A percentile compares a stretch with the other conserved stretches of the same genome.
Evolutionary conservation across 2,113 vertebrate species (phyloP).

Genomic region (Struthio camelus): DNA sequence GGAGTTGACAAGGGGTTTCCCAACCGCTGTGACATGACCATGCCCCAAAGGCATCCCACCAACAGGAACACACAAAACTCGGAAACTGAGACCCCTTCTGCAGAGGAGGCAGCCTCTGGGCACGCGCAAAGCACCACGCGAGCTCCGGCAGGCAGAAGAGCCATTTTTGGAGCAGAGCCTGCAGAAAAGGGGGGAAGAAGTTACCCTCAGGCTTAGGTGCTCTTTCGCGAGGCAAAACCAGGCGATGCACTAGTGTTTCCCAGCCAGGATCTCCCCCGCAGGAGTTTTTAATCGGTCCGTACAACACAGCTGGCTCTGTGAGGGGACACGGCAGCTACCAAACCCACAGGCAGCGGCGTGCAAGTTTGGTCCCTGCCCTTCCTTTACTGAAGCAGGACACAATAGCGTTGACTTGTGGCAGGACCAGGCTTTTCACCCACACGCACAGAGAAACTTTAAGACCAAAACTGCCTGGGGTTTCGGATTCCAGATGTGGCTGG

Average conservation of each 20-base stretch:
- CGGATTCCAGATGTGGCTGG: background rate
- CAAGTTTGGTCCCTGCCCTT: too few species aligned
- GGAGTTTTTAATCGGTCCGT: background rate
- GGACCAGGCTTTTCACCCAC: background rate
- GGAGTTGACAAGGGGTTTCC: background rate
- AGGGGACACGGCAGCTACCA: background rate
- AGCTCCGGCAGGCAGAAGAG: too few species aligned
- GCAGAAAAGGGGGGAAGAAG: background rate
- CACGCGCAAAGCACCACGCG: too few species aligned
- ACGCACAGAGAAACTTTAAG: too few species aligned
- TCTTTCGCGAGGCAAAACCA: background rate
- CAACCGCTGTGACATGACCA: background rate
- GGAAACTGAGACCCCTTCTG: background rate
- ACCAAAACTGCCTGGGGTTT: background rate
- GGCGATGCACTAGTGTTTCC: background rate
- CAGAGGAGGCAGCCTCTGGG: background rate
- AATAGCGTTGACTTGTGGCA: too few species aligned
- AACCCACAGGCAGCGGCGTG: background rate
- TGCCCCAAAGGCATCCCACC: background rate
- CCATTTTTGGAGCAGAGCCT: background rate
- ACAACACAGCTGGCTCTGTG: background rate
- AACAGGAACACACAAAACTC: too few species aligned
- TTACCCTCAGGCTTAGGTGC: too few species aligned
- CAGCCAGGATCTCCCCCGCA: too few species aligned
- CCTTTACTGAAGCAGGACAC: background rate